A percentile compares a stretch with the other conserved stretches of the same genome.
phyloP scores from a whole-genome alignment of 2,888 invertebrate species.

The Charanyca ferruginea region DNA sequence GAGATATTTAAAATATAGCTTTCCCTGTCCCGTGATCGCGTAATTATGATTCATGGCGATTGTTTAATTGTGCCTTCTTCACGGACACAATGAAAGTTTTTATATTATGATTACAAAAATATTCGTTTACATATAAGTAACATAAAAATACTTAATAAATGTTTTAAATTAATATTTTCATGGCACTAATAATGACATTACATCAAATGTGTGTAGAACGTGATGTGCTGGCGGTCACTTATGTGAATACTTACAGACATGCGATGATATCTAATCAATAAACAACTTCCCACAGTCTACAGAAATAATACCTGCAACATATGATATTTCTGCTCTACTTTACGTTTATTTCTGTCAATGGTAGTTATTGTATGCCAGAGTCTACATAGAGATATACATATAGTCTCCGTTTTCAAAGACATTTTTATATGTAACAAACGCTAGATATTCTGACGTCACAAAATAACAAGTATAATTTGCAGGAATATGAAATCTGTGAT shows the following conservation, averaged over 20 bases:
- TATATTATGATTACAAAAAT: background rate
- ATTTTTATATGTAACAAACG: slow-evolving; percentile 51
- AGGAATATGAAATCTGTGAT: background rate
- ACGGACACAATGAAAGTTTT: background rate
- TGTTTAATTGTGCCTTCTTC: background rate
- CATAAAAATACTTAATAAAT: slow-evolving; percentile 10
- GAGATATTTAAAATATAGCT: background rate
- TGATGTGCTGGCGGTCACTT: background rate
- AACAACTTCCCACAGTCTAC: slow-evolving; percentile 16
- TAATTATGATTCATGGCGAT: background rate
- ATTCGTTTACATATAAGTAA: slow-evolving; percentile 5
- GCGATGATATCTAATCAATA: slow-evolving; percentile 52
- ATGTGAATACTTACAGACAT: slow-evolving; percentile 37
- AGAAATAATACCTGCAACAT: slow-evolving; percentile 20
- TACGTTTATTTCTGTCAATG: slow-evolving; percentile 48
- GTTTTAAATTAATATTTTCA: slow-evolving; percentile 13
- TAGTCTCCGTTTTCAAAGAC: slow-evolving; percentile 49
- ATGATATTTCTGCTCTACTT: slow-evolving; percentile 43
- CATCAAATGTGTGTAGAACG: background rate
- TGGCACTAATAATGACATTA: background rate
- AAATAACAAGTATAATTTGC: slow-evolving; percentile 36
- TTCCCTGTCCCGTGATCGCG: background rate
- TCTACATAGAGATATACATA: slow-evolving; percentile 13
- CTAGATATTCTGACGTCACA: slow-evolving; percentile 47
- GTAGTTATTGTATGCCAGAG: slow-evolving; percentile 20